Conservation (phyloP, 2,113 vertebrate genomes). For the Barbus barbus region DNA sequence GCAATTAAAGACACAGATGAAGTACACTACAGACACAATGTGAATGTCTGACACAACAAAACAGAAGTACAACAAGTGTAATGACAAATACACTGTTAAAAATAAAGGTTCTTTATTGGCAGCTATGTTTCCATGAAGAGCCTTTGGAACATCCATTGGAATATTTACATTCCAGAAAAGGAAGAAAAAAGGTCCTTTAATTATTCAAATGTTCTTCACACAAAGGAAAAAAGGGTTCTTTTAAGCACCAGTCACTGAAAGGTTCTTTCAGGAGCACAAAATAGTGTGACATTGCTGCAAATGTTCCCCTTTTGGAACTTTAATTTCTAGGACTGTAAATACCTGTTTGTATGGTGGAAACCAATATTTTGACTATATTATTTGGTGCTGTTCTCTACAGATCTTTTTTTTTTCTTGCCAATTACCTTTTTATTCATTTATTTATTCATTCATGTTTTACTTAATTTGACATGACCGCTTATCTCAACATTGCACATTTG, state of each 20-base stretch:
- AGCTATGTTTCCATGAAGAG: background rate
- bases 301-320: background rate
- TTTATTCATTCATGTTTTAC: too few species aligned
- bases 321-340: background rate
- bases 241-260: background rate
- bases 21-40: background rate
- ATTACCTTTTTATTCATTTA: too few species aligned
- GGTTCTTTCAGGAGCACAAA: background rate
- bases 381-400: too few species aligned
- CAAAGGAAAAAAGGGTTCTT: background rate
- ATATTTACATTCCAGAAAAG: background rate
- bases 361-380: too few species aligned
- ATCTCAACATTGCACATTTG: too few species aligned
- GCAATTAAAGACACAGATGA: background rate
- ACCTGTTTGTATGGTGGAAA: too few species aligned
- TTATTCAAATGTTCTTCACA: background rate
- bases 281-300: background rate
- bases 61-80: background rate
- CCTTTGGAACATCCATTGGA: background rate
- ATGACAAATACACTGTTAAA: too few species aligned
- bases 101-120: too few species aligned
- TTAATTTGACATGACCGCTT: too few species aligned
- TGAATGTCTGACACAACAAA: background rate
- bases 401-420: too few species aligned
- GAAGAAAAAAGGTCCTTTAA: background rate